Conservation (phyloP, 2,888 invertebrate species). For the Callyntrura guangdongensis region DNA sequence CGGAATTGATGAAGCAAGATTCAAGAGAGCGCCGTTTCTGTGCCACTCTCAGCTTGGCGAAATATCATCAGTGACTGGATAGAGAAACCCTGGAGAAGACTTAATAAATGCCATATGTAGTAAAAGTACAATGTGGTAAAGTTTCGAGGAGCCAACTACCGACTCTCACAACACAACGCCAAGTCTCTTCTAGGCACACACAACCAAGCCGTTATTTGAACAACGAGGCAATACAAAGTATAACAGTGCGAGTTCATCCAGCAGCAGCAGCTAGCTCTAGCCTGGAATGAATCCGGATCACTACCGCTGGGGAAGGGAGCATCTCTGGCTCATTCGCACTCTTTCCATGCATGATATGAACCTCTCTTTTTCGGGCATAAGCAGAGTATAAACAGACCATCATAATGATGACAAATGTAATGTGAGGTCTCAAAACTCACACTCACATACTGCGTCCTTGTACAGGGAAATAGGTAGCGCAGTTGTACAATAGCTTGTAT, state of each 20-base stretch:
- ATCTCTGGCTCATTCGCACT: constrained; percentile 18
- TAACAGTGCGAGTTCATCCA: neutral
- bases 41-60: constrained; percentile 39
- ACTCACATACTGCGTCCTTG: neutral
- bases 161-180: neutral
- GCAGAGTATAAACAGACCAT: neutral
- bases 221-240: constrained; percentile 22
- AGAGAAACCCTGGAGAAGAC: constrained; percentile 60
- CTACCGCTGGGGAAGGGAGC: neutral
- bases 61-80: constrained; percentile 56
- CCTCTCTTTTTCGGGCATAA: neutral
- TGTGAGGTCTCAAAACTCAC: neutral
- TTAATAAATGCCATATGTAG: constrained; percentile 75
- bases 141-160: constrained; percentile 30
- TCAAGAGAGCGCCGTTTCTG: constrained; percentile 20
- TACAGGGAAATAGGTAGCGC: no score
- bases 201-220: constrained; percentile 27
- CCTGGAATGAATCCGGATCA: neutral
- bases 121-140: neutral
- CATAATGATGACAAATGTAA: constrained; percentile 6
- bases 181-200: neutral
- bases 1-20: no score
- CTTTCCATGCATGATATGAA: neutral
- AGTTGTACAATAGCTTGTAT: no score
- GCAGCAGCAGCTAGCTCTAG: neutral